phyloP scores from a whole-genome alignment of 2,113 vertebrate genomes.

The Poicephalus gulielmi region DNA sequence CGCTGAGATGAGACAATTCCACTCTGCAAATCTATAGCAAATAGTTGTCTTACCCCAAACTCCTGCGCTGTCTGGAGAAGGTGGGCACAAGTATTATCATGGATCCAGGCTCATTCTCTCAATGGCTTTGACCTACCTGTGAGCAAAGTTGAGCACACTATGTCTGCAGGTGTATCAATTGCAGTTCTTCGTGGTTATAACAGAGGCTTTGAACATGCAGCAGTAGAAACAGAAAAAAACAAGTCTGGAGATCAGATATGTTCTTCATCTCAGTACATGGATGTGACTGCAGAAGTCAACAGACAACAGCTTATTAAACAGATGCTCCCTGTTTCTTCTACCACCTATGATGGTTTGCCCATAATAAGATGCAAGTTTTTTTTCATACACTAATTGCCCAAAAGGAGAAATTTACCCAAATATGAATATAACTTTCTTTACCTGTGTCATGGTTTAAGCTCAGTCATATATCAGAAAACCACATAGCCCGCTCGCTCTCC shows the following conservation, averaged over 20 bases:
- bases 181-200: rapidly evolving
- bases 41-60: not conserved
- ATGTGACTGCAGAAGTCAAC: not conserved
- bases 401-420: not conserved
- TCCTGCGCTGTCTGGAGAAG: not conserved
- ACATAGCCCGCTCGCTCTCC: too few relatives aligned
- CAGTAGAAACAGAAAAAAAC: not conserved
- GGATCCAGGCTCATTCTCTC: not conserved
- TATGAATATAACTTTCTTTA: not conserved
- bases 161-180: not conserved
- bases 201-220: not conserved
- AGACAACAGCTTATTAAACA: not conserved
- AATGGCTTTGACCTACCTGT: rapidly evolving
- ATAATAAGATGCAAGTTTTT: not conserved
- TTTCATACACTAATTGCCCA: not conserved
- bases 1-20: not conserved
- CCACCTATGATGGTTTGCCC: not conserved
- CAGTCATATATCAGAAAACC: too few relatives aligned
- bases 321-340: not conserved
- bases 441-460: too few relatives aligned
- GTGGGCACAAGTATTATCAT: rapidly evolving
- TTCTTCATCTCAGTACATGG: not conserved
- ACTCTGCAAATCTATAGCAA: not conserved
- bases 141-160: not conserved
- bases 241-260: not conserved